phyloP scores from a whole-genome alignment of 2,797 vertebrate genomes.

The Meda fulgida region DNA sequence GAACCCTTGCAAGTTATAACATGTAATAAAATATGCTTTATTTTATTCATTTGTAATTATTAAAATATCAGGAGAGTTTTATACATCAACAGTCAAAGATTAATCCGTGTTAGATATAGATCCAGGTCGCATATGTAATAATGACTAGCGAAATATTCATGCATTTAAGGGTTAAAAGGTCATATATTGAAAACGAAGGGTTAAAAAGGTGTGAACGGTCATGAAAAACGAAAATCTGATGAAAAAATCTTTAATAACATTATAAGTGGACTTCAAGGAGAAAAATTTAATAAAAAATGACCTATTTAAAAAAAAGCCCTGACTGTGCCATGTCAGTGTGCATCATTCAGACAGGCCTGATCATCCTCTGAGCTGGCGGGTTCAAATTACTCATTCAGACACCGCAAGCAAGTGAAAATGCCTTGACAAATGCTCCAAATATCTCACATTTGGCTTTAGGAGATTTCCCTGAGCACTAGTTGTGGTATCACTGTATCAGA shows the following conservation, averaged over 20 bases:
- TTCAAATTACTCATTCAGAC: slow-evolving; percentile 24
- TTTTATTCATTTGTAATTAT: background rate
- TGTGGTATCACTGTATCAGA: slow-evolving; percentile 8
- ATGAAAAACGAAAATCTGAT: background rate
- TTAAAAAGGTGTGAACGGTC: background rate
- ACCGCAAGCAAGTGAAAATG: background rate
- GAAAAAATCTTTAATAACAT: background rate
- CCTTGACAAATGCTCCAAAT: slow-evolving; percentile 18
- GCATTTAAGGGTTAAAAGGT: background rate
- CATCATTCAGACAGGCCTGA: slow-evolving; percentile 17
- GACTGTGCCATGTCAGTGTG: slow-evolving; percentile 21
- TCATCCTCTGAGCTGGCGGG: slow-evolving; percentile 6
- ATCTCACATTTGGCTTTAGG: background rate
- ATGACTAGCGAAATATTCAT: background rate
- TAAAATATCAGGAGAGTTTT: background rate
- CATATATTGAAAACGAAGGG: background rate
- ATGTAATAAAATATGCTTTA: background rate
- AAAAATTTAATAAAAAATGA: background rate
- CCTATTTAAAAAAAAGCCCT: background rate
- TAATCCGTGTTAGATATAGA: background rate
- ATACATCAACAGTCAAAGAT: too few species aligned
- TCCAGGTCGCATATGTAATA: background rate
- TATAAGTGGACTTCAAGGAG: background rate
- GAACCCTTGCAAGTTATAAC: background rate
- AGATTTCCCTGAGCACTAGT: slow-evolving; percentile 16